These are phyloP conservation scores for Anarrhichthys ocellatus DNA, from an alignment of 2,113 vertebrate species.

Conservation along the genomic window DNA sequence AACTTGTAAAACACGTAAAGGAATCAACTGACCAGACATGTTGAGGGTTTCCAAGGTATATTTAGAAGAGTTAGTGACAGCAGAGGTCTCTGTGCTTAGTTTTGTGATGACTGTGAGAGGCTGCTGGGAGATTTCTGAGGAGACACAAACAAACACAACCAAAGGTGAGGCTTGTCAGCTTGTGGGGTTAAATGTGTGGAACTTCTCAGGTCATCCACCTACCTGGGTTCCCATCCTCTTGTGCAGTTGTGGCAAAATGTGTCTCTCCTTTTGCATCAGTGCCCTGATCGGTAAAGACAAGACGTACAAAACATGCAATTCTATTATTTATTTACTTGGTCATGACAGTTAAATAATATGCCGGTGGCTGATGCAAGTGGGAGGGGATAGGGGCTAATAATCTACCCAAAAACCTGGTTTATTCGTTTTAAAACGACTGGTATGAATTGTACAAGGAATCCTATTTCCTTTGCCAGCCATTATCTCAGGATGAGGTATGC, in stretches of 20 bases:
- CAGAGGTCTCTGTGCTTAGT: constrained; percentile 23
- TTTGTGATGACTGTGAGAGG: constrained; percentile 43
- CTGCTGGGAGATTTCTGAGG: constrained; percentile 42
- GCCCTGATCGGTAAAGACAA: constrained; percentile 52
- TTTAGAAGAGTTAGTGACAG: background rate
- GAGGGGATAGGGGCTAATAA: background rate
- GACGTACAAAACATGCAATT: background rate
- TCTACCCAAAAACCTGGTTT: background rate
- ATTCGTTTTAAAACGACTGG: background rate
- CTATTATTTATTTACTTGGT: background rate
- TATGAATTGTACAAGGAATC: background rate
- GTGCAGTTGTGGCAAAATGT: background rate
- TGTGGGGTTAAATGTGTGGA: background rate
- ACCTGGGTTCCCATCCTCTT: constrained; percentile 54
- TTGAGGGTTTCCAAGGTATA: background rate
- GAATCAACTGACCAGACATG: constrained; percentile 27
- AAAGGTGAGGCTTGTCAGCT: background rate
- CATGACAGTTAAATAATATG: background rate
- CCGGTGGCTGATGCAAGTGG: background rate
- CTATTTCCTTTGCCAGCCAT: background rate
- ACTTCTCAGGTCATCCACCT: background rate
- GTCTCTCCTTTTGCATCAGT: constrained; percentile 55
- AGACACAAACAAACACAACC: background rate
- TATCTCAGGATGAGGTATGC: background rate
- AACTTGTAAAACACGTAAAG: background rate